Evolutionary conservation across 1,140 invertebrate species (phyloP).

Genomic region (Procambarus clarkii): DNA sequence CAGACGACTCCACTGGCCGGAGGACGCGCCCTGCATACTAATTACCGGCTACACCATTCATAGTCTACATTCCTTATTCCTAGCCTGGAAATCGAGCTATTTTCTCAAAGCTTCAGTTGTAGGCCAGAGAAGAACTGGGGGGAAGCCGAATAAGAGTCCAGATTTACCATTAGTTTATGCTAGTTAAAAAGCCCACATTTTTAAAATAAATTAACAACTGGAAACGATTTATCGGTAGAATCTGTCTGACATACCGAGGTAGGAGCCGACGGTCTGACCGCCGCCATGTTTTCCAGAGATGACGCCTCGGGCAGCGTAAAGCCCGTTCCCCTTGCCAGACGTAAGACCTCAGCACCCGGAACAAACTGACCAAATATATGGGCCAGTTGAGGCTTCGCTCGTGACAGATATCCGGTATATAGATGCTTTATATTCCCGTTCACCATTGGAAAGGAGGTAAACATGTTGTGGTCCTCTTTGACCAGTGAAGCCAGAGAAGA

Average conservation of each 20-base stretch:
- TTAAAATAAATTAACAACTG: slow-evolving; percentile 45
- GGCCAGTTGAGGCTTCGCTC: not conserved
- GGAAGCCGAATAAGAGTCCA: not conserved
- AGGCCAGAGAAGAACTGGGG: not conserved
- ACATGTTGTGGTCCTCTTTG: slow-evolving; percentile 25
- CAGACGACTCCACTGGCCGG: slow-evolving; percentile 31
- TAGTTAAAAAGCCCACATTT: slow-evolving; percentile 17
- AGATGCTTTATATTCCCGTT: not conserved
- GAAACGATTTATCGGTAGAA: slow-evolving; percentile 64
- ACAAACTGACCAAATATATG: not conserved
- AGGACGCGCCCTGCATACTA: slow-evolving; percentile 47
- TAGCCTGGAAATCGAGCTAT: slow-evolving; percentile 4
- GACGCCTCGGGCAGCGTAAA: slow-evolving; percentile 60
- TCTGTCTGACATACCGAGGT: slow-evolving; percentile 57
- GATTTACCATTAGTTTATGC: not conserved
- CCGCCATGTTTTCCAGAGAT: slow-evolving; percentile 66
- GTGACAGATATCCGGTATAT: not conserved
- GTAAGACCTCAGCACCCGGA: not conserved
- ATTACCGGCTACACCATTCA: slow-evolving; percentile 50
- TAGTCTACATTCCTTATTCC: slow-evolving; percentile 39
- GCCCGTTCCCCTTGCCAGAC: slow-evolving; percentile 56
- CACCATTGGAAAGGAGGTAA: not conserved
- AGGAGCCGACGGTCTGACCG: slow-evolving; percentile 61
- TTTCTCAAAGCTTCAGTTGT: not conserved
- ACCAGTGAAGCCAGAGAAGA: not conserved